Percentiles rank a stretch among this genome's conserved stretches.
These are phyloP conservation scores for Acanthurus lineatus DNA, from an alignment of 2,797 vertebrate species.

Conservation along the genomic window DNA sequence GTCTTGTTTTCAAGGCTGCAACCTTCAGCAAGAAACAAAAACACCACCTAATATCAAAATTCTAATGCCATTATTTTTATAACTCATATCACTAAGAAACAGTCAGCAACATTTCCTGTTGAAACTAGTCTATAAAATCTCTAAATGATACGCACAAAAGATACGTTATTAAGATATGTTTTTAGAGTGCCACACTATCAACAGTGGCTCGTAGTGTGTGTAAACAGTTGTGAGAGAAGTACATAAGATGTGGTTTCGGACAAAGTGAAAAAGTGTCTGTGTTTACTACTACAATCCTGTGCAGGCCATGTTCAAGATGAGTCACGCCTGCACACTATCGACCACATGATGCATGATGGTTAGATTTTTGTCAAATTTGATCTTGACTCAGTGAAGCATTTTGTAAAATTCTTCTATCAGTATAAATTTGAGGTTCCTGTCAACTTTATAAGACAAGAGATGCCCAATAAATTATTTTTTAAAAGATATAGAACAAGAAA, in stretches of 20 bases:
- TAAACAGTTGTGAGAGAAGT: neutral
- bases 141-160: neutral
- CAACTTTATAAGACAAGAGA: neutral
- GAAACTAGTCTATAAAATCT: neutral
- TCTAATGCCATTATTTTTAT: neutral
- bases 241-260: neutral
- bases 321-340: neutral
- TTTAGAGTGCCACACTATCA: neutral
- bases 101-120: neutral
- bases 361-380: slow-evolving; percentile 22
- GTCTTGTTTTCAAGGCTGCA: neutral
- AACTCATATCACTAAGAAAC: neutral
- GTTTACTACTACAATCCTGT: neutral
- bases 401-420: neutral
- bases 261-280: neutral
- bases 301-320: neutral
- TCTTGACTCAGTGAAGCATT: neutral
- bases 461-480: neutral
- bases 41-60: neutral
- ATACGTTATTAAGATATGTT: neutral
- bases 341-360: neutral
- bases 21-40: neutral
- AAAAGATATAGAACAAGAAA: neutral
- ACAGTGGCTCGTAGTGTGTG: neutral
- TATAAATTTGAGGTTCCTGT: neutral